Conservation (phyloP, 2,797 vertebrate genomes). For the Neopelma chrysocephalum region DNA sequence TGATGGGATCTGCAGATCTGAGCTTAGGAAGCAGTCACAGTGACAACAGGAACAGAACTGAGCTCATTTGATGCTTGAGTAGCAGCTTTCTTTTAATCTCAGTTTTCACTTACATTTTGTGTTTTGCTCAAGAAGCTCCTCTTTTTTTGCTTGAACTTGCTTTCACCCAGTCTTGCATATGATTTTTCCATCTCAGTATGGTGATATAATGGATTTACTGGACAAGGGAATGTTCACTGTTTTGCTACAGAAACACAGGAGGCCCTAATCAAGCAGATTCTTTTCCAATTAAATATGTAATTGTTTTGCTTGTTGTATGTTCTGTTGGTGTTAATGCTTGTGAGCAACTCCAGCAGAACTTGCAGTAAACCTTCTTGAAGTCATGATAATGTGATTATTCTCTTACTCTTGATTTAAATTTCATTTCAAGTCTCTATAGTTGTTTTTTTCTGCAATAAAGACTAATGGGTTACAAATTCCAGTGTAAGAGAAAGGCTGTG, state of each 20-base stretch:
- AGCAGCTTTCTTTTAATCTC: background rate
- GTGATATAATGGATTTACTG: background rate
- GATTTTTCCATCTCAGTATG: background rate
- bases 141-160: background rate
- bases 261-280: background rate
- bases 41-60: background rate
- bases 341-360: background rate
- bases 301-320: background rate
- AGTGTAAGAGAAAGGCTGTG: background rate
- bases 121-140: background rate
- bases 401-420: background rate
- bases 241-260: background rate
- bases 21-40: background rate
- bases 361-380: background rate
- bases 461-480: background rate
- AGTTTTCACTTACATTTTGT: background rate
- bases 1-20: background rate
- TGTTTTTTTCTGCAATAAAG: background rate
- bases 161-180: background rate
- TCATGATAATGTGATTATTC: background rate
- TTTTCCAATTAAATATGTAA: background rate
- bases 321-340: background rate
- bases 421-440: background rate
- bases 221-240: background rate
- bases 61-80: background rate